Evolutionary conservation across 2,888 invertebrate genomes (phyloP), one percentile per base, ranked within the genome.

Genomic region (Drosophila affinis): DNA sequence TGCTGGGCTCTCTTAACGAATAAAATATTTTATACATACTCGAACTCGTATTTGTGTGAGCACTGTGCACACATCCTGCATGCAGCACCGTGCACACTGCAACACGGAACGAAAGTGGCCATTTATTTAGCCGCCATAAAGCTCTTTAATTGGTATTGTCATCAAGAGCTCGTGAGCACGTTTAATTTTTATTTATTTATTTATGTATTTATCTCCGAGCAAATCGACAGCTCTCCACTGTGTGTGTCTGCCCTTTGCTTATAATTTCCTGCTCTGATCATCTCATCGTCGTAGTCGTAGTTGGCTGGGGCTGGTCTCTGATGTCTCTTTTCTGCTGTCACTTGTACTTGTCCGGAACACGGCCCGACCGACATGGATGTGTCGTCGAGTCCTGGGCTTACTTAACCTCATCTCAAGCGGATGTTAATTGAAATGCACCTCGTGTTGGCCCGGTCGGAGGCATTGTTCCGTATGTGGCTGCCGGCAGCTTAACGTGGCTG

Each of bases 271-370:
- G 12, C 34, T 34, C 12, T 12, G 34, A 34, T 14, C 34, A 2
- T 14, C 12, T 14, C 12, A 12, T 5, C 34, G 14, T 12, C 34
- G 34, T 12, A 3, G 14, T 12, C 34, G 34, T 12, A 3, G 12
- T 4, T 5, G 12, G 73, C 72, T 69, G 73, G 70, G 79, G 47
- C 73, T 76, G 65, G 67, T 79, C 76, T 73, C 81, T 67, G 62
- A 46, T 64, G 65, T 47, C 61, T 78, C 64, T 75, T 78, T 68
- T 69, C 55, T 78, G 79, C 65, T 67, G 65, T 67, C 67, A 67
- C 70, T 34, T 57, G 27, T 14, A 34, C 57, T 27, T 46, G 47
- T 56, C 32, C 44, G 12, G 5, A 12, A 14, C 34, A 34, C 12
- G 34, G 12, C 12, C 12, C 5, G 34, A 5, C 76, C 71, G 70